Evolutionary conservation across 2,888 invertebrate species (phyloP), one percentile per base, ranked within the genome.

Genomic region (Cynaeus angustus): DNA sequence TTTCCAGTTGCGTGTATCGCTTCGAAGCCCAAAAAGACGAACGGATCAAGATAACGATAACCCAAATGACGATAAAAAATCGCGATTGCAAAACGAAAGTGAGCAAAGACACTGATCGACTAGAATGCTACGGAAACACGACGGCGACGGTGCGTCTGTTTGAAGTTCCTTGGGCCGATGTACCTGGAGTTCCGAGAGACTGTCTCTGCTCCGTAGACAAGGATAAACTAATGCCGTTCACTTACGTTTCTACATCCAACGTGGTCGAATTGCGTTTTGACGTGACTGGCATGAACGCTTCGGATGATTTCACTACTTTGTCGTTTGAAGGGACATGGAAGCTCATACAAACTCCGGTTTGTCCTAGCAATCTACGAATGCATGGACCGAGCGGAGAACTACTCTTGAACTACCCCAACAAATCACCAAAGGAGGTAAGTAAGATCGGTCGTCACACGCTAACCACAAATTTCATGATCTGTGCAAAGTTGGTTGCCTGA

Each of bases 11-110:
- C 85, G 89, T 92, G 48, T 96, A 96, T 84, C 92, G 94, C 50
- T 96, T 96, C 81, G 94, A 95, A 85, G 95, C 92, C 0, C 92
- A 92, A 79, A 91, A 91, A 58, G 94, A 94, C 52, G 95, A 96
- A 83, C 89, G 92, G 52, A 90, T 96, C 52, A 90, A 92, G 71
- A 87, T 96, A 53, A 90, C 92, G 62, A 88, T 96, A 59, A 92
- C 91, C 80, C 91, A 91, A 71, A 88, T 95, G 87, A 89, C 64
- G 88, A 90, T 79, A 78, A 86, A 79, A 77, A 80, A 79, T 70
- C 82, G 85, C 0, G 83, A 87, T 9, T 91, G 91, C 78, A 85
- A 87, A 30, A 90, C 91, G 0, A 86, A 87, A 4, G 86, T 89
- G 72, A 89, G 88, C 8, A 88, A 89, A 14, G 91, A 92, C 76